A percentile compares a stretch with the other conserved stretches of the same genome.
Conservation (phyloP, 2,797 vertebrate species). For the Eremophila alpestris region DNA sequence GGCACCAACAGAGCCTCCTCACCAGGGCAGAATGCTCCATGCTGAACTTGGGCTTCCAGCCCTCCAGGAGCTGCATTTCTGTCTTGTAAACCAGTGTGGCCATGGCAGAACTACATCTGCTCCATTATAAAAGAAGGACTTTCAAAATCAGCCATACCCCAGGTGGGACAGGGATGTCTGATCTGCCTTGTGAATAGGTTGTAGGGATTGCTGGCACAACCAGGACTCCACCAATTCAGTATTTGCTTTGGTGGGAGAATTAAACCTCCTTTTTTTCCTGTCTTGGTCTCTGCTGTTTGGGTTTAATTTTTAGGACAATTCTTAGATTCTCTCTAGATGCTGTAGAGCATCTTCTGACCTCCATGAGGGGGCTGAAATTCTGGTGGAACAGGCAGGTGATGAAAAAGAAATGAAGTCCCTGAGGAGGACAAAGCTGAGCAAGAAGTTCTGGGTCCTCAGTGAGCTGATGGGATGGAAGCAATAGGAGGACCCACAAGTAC, state of each 20-base stretch:
- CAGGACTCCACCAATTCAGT: not conserved
- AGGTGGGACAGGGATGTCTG: not conserved
- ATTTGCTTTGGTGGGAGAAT: not conserved
- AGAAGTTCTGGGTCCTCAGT: not conserved
- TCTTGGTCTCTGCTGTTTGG: not conserved
- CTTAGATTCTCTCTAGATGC: not conserved
- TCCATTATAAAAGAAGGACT: not conserved
- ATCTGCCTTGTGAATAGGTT: fast-evolving
- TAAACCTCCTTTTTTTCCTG: not conserved
- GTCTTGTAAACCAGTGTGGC: not conserved
- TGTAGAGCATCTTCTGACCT: not conserved
- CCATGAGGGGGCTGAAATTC: not conserved
- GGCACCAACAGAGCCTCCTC: not conserved
- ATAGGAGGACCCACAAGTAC: not conserved
- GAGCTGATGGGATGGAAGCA: not conserved
- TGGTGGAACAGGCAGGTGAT: not conserved
- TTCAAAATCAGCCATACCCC: fast-evolving
- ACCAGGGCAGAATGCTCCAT: not conserved
- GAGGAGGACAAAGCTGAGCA: not conserved
- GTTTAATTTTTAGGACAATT: not conserved
- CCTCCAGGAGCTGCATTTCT: not conserved
- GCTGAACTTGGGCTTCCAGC: not conserved
- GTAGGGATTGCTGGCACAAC: not conserved
- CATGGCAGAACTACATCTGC: not conserved
- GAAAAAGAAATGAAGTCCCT: not conserved